Evolutionary conservation across 1,140 invertebrate genomes (phyloP).

Genomic region (Hesperophylax magnus): DNA sequence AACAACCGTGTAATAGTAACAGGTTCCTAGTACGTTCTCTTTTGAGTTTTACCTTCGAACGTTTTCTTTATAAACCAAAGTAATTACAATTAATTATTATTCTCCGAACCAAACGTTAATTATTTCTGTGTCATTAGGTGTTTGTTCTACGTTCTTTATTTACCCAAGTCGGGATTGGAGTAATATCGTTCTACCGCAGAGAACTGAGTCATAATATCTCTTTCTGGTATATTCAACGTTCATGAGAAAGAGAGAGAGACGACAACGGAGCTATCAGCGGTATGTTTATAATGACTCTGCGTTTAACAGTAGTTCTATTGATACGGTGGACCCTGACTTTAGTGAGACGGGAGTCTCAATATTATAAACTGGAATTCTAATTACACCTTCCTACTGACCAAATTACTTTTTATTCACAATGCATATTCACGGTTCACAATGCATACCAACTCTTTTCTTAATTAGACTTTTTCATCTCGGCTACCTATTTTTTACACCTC

Average conservation of each 20-base stretch:
- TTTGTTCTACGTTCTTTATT: too few relatives aligned
- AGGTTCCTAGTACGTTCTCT: too few relatives aligned
- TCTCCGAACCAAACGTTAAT: neutral
- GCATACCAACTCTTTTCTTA: constrained; percentile 45
- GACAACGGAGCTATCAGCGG: too few relatives aligned
- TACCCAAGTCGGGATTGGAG: too few relatives aligned
- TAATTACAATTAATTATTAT: constrained; percentile 9
- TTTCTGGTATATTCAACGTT: too few relatives aligned
- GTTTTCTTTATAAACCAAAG: neutral
- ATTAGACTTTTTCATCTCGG: constrained; percentile 48
- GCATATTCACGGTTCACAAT: constrained; percentile 52
- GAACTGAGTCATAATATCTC: too few relatives aligned
- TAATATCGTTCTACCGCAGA: too few relatives aligned
- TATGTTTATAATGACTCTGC: too few relatives aligned
- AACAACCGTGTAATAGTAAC: too few relatives aligned
- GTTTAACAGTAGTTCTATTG: too few relatives aligned
- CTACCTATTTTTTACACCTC: constrained; percentile 10
- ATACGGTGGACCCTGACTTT: too few relatives aligned
- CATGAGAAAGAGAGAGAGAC: too few relatives aligned
- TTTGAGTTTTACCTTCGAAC: neutral
- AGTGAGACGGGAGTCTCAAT: constrained; percentile 29
- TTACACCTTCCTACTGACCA: constrained; percentile 49
- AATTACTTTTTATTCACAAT: constrained; percentile 54
- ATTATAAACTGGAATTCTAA: constrained; percentile 53
- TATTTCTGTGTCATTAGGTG: neutral